These are phyloP conservation scores for Himalopsyche japonica DNA, from an alignment of 2,888 invertebrate genomes.

Conservation along the genomic window DNA sequence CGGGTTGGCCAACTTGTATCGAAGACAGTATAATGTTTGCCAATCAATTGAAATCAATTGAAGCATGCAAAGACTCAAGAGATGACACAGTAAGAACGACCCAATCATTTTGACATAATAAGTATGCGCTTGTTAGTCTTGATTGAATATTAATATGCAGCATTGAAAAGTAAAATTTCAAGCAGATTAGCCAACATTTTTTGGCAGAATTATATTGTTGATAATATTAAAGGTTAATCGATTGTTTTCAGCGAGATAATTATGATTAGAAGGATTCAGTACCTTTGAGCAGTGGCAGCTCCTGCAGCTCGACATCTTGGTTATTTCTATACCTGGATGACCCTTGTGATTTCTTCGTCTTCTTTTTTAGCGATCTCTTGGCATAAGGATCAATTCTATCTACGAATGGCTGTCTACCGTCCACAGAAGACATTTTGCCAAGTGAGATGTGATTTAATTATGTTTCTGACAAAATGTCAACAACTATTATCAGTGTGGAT, in stretches of 20 bases:
- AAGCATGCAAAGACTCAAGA: neutral
- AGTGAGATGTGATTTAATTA: conserved; percentile 51
- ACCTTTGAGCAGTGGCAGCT: conserved; percentile 97
- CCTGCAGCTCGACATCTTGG: conserved; percentile 96
- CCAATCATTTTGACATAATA: neutral
- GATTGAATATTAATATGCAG: neutral
- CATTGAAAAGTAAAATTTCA: neutral
- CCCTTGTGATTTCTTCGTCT: conserved; percentile 98
- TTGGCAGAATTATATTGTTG: neutral
- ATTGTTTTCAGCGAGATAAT: neutral
- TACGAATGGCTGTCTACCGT: conserved; percentile 73
- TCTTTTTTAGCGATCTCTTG: conserved; percentile 96
- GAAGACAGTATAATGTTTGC: neutral
- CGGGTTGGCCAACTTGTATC: no score
- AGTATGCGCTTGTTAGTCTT: neutral
- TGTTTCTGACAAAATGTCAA: conserved; percentile 59
- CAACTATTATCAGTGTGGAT: conserved; percentile 53
- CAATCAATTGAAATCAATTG: neutral
- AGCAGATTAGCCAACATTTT: neutral
- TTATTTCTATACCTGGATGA: conserved; percentile 98
- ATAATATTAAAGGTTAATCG: neutral
- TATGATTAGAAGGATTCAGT: neutral
- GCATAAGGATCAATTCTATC: conserved; percentile 99
- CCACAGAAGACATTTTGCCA: conserved; percentile 69
- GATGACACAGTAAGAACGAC: no score